A percentile compares a stretch with the other conserved stretches of the same genome.
phyloP scores from a whole-genome alignment of 2,113 vertebrate genomes.

The Phrynosoma platyrhinos region DNA sequence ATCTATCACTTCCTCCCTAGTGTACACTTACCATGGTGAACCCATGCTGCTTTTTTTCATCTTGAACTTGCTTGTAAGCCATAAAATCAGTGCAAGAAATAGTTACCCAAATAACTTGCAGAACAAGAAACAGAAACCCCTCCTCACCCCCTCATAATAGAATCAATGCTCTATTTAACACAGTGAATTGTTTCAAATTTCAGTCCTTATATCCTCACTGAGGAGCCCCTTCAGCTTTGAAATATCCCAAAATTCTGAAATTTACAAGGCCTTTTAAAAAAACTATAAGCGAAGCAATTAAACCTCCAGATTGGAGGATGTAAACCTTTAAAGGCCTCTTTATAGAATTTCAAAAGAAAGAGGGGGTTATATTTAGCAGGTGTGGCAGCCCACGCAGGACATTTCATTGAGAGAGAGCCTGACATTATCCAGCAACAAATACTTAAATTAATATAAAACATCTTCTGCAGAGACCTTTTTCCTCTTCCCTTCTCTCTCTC shows the following conservation, averaged over 20 bases:
- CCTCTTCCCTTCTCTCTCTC: conserved; percentile 46
- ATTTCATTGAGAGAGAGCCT: conserved; percentile 76
- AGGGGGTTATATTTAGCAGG: conserved; percentile 84
- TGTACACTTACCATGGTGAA: conserved; percentile 63
- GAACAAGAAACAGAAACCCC: conserved; percentile 60
- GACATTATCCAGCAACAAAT: conserved; percentile 81
- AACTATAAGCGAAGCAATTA: conserved; percentile 81
- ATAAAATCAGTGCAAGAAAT: conserved; percentile 71
- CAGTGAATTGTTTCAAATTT: conserved; percentile 57
- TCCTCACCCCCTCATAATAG: conserved; percentile 36
- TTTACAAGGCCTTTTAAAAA: conserved; percentile 81
- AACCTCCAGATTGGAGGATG: conserved; percentile 80
- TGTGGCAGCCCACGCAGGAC: conserved; percentile 79
- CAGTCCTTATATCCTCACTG: conserved; percentile 60
- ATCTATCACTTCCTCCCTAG: conserved; percentile 72
- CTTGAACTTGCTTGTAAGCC: conserved; percentile 66
- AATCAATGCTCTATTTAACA: conserved; percentile 25
- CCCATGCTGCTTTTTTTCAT: conserved; percentile 65
- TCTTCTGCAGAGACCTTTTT: conserved; percentile 74
- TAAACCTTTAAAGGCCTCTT: conserved; percentile 82
- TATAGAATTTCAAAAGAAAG: conserved; percentile 83
- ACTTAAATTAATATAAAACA: conserved; percentile 85
- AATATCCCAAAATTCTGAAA: conserved; percentile 76
- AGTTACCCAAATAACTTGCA: conserved; percentile 56
- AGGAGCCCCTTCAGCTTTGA: conserved; percentile 71